Evolutionary conservation across 2,797 vertebrate genomes (phyloP).

Genomic region (Poeciliopsis paucimaculata): DNA sequence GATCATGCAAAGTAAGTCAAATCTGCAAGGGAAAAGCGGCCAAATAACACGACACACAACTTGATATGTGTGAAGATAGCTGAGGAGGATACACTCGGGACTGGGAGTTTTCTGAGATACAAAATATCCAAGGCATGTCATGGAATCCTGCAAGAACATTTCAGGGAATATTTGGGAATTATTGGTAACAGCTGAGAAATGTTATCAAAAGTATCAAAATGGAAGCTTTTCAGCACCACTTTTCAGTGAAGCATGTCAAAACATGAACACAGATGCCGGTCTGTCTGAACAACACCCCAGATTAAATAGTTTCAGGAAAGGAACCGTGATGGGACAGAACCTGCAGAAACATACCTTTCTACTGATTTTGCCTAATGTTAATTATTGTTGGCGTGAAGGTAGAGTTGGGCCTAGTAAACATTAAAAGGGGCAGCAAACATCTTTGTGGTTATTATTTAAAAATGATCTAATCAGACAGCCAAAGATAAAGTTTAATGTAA

Average conservation of each 20-base stretch:
- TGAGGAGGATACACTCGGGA: not conserved
- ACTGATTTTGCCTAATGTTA: not conserved
- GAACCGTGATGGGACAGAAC: not conserved
- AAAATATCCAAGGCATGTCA: not conserved
- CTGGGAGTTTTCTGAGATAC: not conserved
- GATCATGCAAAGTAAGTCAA: slow-evolving; percentile 2
- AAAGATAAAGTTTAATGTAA: too few relatives aligned
- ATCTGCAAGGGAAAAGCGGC: not conserved
- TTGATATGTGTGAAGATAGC: slow-evolving; percentile 21
- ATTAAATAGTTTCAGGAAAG: not conserved
- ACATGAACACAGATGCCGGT: not conserved
- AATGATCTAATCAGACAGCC: too few relatives aligned
- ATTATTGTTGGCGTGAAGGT: not conserved
- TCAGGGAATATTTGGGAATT: not conserved
- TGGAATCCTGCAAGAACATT: slow-evolving; percentile 14
- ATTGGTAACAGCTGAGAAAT: slow-evolving; percentile 4
- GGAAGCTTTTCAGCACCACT: not conserved
- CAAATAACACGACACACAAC: slow-evolving; percentile 31
- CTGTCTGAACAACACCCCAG: not conserved
- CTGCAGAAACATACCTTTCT: not conserved
- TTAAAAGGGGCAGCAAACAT: too few relatives aligned
- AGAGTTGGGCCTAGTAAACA: not conserved
- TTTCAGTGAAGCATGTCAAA: not conserved
- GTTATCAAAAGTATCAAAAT: not conserved
- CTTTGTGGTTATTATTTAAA: too few relatives aligned